Conservation (phyloP, 2,797 vertebrate species). For the Merluccius polli region DNA sequence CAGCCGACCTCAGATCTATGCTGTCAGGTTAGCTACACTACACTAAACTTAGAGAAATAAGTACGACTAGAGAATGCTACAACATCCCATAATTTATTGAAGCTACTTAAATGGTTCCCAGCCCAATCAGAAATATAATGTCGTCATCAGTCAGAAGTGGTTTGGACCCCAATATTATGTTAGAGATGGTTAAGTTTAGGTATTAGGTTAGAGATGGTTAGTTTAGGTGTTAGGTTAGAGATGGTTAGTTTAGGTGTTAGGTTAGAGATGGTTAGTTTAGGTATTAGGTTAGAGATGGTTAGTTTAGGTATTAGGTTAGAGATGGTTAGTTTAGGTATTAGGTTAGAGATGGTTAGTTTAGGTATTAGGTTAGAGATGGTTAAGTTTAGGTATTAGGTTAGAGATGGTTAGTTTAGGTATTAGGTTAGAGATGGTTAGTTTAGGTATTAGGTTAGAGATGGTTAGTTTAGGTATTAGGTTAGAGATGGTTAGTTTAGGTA, state of each 20-base stretch:
- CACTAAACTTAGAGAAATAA: neutral
- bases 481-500: neutral
- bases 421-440: neutral
- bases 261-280: neutral
- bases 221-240: no score
- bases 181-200: neutral
- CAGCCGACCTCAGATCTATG: neutral
- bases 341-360: neutral
- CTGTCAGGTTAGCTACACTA: neutral
- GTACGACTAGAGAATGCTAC: no score
- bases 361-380: neutral
- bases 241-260: no score
- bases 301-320: neutral
- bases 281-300: neutral
- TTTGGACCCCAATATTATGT: neutral
- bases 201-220: no score
- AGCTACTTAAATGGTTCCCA: neutral
- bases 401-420: neutral
- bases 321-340: no score
- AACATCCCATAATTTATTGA: neutral
- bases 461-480: neutral
- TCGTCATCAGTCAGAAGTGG: neutral
- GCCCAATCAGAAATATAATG: neutral
- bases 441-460: neutral
- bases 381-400: neutral